phyloP scores from a whole-genome alignment of 30 jellyfish, hydroid and myxozoan genomes.

The Catostylus mosaicus region DNA sequence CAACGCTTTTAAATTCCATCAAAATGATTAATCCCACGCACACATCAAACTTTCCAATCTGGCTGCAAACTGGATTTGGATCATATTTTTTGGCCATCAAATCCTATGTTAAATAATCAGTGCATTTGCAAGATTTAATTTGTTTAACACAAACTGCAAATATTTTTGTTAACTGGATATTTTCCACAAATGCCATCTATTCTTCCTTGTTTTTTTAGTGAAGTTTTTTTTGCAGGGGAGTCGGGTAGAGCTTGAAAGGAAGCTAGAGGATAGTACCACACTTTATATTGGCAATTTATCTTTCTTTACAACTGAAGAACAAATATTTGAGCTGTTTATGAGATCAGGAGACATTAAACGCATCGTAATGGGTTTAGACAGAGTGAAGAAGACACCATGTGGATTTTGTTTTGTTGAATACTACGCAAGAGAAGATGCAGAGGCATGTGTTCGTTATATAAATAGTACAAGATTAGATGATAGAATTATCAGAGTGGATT shows the following conservation, averaged over 20 bases:
- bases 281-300: slow-evolving; percentile 94
- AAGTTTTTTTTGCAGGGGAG: slow-evolving; percentile 78
- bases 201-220: not conserved
- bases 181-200: not conserved
- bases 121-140: too few species aligned
- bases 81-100: too few species aligned
- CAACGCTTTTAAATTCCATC: too few species aligned
- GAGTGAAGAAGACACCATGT: slow-evolving; percentile 96
- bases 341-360: slow-evolving; percentile 90
- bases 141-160: not conserved
- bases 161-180: too few species aligned
- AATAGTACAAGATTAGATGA: slow-evolving; percentile 95
- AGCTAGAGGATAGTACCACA: slow-evolving; percentile 89
- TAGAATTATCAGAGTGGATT: slow-evolving; percentile 88
- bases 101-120: too few species aligned
- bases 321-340: slow-evolving; percentile 85
- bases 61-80: too few species aligned
- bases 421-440: slow-evolving; percentile 91
- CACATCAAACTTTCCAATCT: too few species aligned
- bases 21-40: too few species aligned
- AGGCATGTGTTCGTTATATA: slow-evolving; percentile 82
- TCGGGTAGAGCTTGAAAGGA: slow-evolving; percentile 82
- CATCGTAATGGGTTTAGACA: slow-evolving; percentile 93
- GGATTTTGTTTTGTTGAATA: slow-evolving; percentile 99
- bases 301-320: slow-evolving; percentile 93